These are phyloP conservation scores for Battus philenor DNA, from an alignment of 1,140 invertebrate genomes.

Conservation along the genomic window DNA sequence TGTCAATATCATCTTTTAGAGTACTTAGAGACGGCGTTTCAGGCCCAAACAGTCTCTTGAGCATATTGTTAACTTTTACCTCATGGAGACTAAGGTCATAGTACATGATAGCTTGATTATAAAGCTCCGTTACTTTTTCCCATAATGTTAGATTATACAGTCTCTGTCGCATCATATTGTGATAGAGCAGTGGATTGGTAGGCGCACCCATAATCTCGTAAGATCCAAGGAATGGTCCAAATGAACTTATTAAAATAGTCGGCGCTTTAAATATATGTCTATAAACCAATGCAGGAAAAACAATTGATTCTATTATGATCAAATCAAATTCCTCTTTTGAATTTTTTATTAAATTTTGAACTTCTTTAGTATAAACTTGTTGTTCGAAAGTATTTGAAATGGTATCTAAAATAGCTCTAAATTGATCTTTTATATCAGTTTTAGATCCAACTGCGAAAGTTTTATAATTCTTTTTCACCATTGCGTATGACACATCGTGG, in stretches of 20 bases:
- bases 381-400: conserved; percentile 21
- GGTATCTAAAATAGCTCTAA: conserved; percentile 10
- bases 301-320: conserved; percentile 36
- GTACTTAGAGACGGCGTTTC: conserved; percentile 51
- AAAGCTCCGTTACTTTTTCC: conserved; percentile 38
- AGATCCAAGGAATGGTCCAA: conserved; percentile 23
- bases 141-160: conserved; percentile 33
- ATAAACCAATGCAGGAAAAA: conserved; percentile 33
- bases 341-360: conserved; percentile 38
- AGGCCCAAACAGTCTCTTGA: conserved; percentile 55
- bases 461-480: conserved; percentile 18
- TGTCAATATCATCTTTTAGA: conserved; percentile 65
- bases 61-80: conserved; percentile 33
- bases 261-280: conserved; percentile 57
- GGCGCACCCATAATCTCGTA: conserved; percentile 54
- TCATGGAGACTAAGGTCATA: conserved; percentile 21
- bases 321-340: conserved; percentile 45
- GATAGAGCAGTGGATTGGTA: conserved; percentile 61
- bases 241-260: conserved; percentile 51
- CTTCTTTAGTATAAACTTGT: conserved; percentile 26
- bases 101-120: conserved; percentile 25
- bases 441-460: not conserved
- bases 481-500: conserved; percentile 40
- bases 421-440: not conserved
- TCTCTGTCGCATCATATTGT: conserved; percentile 33